A percentile compares a stretch with the other conserved stretches of the same genome.
phyloP scores from a whole-genome alignment of 2,888 invertebrate genomes.

The Diadromus collaris region DNA sequence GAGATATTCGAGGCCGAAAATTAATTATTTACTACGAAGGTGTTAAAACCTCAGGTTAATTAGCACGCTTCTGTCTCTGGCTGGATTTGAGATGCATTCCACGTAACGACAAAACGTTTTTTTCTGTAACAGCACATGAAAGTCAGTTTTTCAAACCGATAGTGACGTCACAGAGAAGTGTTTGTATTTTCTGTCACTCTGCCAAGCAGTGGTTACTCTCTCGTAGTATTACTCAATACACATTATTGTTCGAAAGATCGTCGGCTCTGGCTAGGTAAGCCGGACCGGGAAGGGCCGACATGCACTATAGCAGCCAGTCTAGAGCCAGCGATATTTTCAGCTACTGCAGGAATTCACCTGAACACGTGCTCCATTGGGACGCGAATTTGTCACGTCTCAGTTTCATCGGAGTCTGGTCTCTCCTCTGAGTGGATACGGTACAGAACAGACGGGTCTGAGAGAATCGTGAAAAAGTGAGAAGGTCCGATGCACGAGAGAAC shows the following conservation, averaged over 20 bases:
- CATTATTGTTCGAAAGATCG: too few relatives aligned
- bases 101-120: too few relatives aligned
- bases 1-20: too few relatives aligned
- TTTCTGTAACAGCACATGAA: not conserved
- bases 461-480: constrained; percentile 1
- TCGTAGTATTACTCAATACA: too few relatives aligned
- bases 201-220: too few relatives aligned
- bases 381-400: constrained; percentile 42
- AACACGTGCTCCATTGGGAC: constrained; percentile 63
- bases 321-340: constrained; percentile 36
- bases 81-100: not conserved
- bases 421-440: constrained; percentile 18
- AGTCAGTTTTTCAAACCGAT: not conserved
- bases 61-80: too few relatives aligned
- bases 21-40: too few relatives aligned
- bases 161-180: too few relatives aligned
- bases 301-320: not conserved
- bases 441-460: constrained; percentile 31
- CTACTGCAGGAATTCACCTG: constrained; percentile 69
- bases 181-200: too few relatives aligned
- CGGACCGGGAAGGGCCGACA: too few relatives aligned
- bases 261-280: too few relatives aligned
- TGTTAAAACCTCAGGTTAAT: too few relatives aligned
- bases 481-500: constrained; percentile 21
- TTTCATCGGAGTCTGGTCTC: constrained; percentile 35